These are phyloP conservation scores for Pseudochaenichthys georgianus DNA, from an alignment of 2,797 vertebrate genomes.

Conservation along the genomic window DNA sequence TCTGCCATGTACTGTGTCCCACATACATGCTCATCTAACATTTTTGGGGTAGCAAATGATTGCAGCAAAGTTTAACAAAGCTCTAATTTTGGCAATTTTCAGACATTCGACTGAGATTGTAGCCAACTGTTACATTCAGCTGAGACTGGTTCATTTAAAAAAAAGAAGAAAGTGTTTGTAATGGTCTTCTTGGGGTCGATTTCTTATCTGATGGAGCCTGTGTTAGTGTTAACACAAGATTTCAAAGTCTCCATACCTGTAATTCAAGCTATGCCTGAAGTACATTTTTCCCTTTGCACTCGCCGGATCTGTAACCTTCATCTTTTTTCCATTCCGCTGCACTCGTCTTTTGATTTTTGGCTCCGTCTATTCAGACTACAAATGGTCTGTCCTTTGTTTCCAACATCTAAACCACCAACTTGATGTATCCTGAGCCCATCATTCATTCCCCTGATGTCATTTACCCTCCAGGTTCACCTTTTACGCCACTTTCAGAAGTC, in stretches of 20 bases:
- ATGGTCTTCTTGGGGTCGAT: constrained; percentile 40
- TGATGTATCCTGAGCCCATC: constrained; percentile 46
- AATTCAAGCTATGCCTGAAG: constrained; percentile 27
- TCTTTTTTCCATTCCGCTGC: constrained; percentile 30
- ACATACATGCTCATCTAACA: constrained; percentile 37
- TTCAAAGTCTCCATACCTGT: constrained; percentile 20
- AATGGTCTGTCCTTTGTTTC: constrained; percentile 34
- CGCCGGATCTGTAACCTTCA: constrained; percentile 25
- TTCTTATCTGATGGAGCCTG: constrained; percentile 40
- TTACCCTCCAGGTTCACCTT: constrained; percentile 62
- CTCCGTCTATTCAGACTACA: constrained; percentile 46
- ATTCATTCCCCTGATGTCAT: constrained; percentile 50
- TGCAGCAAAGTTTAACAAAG: background rate
- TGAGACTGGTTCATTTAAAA: constrained; percentile 12
- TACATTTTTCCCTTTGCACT: constrained; percentile 6
- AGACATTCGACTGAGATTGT: constrained; percentile 31
- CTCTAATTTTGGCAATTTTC: constrained; percentile 26
- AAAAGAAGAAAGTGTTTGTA: constrained; percentile 31
- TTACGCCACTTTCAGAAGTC: constrained; percentile 62
- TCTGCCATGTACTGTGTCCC: constrained; percentile 32
- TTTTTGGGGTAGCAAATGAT: constrained; percentile 31
- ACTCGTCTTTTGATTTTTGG: constrained; percentile 42
- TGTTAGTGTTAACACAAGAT: constrained; percentile 23
- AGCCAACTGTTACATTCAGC: constrained; percentile 7
- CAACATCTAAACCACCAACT: constrained; percentile 23